Evolutionary conservation across 2,888 invertebrate genomes (phyloP).

Genomic region (Microctonus brassicae): DNA sequence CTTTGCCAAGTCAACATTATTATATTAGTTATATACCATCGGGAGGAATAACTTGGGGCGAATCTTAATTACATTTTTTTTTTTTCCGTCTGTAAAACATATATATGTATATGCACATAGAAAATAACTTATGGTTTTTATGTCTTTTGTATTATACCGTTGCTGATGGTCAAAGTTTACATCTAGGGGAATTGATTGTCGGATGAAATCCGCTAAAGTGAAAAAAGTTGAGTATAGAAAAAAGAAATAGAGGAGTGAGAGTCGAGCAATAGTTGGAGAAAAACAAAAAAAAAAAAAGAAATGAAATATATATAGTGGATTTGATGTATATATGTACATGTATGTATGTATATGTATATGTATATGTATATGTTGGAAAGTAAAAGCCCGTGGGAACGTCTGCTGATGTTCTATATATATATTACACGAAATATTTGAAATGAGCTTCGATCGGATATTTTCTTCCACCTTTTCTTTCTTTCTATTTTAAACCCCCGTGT

Average conservation of each 20-base stretch:
- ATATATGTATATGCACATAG: neutral
- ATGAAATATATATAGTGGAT: too few species aligned
- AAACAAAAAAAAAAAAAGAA: slow-evolving; percentile 23
- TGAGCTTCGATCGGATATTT: slow-evolving; percentile 28
- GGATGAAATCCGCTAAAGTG: slow-evolving; percentile 34
- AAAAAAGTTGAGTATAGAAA: slow-evolving; percentile 22
- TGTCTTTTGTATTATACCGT: neutral
- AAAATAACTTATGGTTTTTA: neutral
- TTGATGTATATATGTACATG: neutral
- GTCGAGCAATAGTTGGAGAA: neutral
- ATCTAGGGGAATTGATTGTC: slow-evolving; percentile 30
- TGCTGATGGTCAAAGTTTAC: slow-evolving; percentile 1
- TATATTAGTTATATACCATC: neutral
- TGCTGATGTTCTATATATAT: slow-evolving; percentile 28
- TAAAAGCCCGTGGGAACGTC: slow-evolving; percentile 54
- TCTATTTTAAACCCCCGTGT: slow-evolving; percentile 14
- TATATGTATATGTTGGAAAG: slow-evolving; percentile 30
- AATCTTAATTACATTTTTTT: slow-evolving; percentile 16
- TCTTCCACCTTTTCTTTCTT: slow-evolving; percentile 4
- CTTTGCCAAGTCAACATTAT: slow-evolving; percentile 38
- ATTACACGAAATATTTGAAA: slow-evolving; percentile 32
- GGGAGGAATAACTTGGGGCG: neutral
- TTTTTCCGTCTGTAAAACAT: neutral
- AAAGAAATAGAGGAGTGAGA: neutral
- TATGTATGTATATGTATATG: neutral